A percentile compares a stretch with the other conserved stretches of the same genome.
These are phyloP conservation scores for Eulithis prunata DNA, from an alignment of 2,888 invertebrate species.

Conservation along the genomic window DNA sequence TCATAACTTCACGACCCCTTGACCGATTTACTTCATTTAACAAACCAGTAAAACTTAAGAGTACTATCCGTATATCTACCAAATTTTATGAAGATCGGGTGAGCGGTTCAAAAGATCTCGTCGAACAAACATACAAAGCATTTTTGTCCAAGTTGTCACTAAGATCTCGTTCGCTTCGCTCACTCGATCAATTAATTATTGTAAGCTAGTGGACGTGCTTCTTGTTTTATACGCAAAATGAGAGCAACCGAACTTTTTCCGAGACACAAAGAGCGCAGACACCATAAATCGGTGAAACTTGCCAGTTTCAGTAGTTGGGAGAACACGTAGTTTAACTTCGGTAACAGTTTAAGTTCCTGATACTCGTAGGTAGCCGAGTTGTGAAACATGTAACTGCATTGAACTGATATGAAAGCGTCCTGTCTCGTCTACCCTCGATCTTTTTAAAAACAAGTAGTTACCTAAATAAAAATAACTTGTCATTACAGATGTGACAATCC, in stretches of 20 bases:
- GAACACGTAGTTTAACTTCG: constrained; percentile 10
- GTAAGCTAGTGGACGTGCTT: neutral
- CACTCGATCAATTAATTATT: too few species aligned
- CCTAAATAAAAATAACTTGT: neutral
- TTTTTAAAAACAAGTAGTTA: too few species aligned
- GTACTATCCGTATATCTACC: too few species aligned
- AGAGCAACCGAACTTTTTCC: neutral
- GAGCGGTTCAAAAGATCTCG: too few species aligned
- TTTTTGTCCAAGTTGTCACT: too few species aligned
- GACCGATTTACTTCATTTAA: too few species aligned
- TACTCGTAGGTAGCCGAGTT: neutral
- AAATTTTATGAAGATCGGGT: too few species aligned
- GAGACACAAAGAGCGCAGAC: constrained; percentile 13
- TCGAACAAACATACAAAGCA: too few species aligned
- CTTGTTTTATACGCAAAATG: neutral
- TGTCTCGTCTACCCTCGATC: too few species aligned
- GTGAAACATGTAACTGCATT: constrained; percentile 15
- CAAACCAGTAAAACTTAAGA: too few species aligned
- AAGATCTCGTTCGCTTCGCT: too few species aligned
- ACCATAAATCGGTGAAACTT: constrained; percentile 17
- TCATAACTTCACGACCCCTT: too few species aligned
- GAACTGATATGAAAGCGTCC: neutral
- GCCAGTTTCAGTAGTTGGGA: constrained; percentile 10
- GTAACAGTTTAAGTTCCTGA: constrained; percentile 9
- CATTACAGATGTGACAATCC: constrained; percentile 68